Conservation (phyloP, 2,113 vertebrate species). For the Aegotheles bennettii region DNA sequence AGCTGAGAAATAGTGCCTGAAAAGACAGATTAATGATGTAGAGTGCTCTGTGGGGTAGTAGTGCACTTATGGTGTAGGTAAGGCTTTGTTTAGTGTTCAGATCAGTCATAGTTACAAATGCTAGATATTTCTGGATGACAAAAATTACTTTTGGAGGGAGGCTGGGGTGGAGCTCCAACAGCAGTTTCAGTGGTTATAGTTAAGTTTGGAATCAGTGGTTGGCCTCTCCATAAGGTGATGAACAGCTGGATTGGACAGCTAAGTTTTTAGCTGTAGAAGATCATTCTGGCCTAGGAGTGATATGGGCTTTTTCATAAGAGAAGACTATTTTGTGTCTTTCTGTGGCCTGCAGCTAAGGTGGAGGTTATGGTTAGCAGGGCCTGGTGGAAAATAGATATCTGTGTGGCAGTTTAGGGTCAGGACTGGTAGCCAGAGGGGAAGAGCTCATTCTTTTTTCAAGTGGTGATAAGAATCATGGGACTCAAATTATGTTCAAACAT, state of each 20-base stretch:
- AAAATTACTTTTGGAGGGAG: neutral
- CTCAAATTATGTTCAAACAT: neutral
- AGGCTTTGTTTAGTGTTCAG: neutral
- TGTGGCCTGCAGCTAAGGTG: neutral
- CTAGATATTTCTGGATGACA: neutral
- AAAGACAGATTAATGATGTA: neutral
- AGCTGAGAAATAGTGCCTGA: neutral
- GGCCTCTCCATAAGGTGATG: neutral
- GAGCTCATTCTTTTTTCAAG: neutral
- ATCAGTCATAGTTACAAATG: neutral
- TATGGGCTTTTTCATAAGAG: neutral
- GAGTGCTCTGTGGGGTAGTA: neutral
- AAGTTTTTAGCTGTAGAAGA: neutral
- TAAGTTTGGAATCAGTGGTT: neutral
- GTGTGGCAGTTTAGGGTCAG: neutral
- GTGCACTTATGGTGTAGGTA: neutral
- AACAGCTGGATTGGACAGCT: neutral
- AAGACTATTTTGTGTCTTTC: neutral
- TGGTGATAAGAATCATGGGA: neutral
- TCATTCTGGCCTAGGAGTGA: rapidly evolving
- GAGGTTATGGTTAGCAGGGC: neutral
- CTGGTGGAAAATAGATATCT: neutral
- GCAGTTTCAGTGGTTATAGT: neutral
- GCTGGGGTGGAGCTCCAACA: neutral
- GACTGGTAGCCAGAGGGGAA: neutral